Conservation (phyloP, 2,113 vertebrate species). For the Ahaetulla prasina region DNA sequence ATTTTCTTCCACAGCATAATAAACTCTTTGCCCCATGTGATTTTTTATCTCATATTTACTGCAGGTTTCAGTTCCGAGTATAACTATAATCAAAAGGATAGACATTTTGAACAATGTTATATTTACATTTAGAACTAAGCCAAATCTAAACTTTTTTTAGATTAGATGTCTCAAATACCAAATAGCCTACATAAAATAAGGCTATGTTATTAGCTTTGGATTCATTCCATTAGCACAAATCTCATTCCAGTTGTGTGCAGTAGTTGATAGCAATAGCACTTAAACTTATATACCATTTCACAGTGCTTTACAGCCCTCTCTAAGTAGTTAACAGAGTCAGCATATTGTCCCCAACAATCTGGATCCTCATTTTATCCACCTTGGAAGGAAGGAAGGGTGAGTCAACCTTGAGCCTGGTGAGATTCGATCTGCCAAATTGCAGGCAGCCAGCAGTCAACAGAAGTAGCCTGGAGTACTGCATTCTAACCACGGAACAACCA, state of each 20-base stretch:
- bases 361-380: no score
- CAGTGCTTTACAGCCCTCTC: no score
- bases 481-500: no score
- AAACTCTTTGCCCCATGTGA: slow-evolving; percentile 86
- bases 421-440: no score
- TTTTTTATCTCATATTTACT: slow-evolving; percentile 97
- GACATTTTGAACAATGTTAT: neutral
- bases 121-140: neutral
- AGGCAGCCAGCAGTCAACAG: no score
- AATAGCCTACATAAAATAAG: neutral
- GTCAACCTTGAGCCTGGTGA: no score
- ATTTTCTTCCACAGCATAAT: slow-evolving; percentile 92
- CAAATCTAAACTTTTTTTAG: neutral
- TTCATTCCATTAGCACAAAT: neutral
- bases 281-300: no score
- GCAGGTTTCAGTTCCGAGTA: slow-evolving; percentile 91
- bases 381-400: no score
- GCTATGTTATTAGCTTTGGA: neutral
- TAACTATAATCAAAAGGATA: slow-evolving; percentile 66
- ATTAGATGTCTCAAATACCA: neutral
- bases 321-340: no score
- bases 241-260: neutral
- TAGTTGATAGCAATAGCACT: neutral
- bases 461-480: no score
- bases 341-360: no score